These are phyloP conservation scores for Eolophus roseicapilla DNA, from an alignment of 2,113 vertebrate species.

Conservation along the genomic window DNA sequence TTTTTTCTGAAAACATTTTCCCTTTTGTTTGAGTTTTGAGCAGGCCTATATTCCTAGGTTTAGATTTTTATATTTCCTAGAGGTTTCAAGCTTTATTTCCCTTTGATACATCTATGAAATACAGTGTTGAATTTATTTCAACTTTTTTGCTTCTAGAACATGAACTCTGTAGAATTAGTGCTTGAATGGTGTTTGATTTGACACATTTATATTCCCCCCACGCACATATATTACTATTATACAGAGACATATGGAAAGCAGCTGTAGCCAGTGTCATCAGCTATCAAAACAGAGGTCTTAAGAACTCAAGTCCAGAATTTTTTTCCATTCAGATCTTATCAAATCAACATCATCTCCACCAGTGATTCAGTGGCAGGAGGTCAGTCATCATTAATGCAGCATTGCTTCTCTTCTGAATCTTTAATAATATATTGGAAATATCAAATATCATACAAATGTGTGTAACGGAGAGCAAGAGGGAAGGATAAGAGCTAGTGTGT, in stretches of 20 bases:
- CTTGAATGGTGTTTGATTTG: conserved; percentile 33
- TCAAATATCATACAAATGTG: neutral
- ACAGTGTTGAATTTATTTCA: neutral
- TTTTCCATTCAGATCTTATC: conserved; percentile 7
- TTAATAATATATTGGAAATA: neutral
- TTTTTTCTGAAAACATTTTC: neutral
- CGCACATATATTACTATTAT: neutral
- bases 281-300: conserved; percentile 13
- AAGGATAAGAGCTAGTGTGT: neutral
- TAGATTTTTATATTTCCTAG: neutral
- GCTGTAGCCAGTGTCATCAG: conserved; percentile 21
- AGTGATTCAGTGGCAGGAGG: conserved; percentile 1
- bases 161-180: neutral
- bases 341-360: neutral
- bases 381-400: neutral
- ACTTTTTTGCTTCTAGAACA: neutral
- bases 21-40: neutral
- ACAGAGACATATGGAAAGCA: conserved; percentile 29
- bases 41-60: neutral
- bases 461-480: conserved; percentile 13
- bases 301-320: neutral
- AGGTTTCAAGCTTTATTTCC: neutral
- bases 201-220: conserved; percentile 13
- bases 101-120: neutral
- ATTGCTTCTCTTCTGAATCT: neutral